Evolutionary conservation across 2,113 vertebrate genomes (phyloP).

Genomic region (Psilopogon haemacephalus): DNA sequence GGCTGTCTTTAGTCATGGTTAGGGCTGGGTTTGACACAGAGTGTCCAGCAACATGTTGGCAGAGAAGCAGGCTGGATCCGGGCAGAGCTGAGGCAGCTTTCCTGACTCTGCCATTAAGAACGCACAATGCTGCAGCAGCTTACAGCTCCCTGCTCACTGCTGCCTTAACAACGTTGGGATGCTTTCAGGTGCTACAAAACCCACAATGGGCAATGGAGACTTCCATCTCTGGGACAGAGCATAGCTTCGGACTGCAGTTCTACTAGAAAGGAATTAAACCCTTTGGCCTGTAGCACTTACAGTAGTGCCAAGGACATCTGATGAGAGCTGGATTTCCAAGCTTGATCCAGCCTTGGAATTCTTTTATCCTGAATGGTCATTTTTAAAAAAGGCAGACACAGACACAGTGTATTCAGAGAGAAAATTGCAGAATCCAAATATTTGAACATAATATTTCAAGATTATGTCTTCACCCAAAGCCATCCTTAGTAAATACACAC

Average conservation of each 20-base stretch:
- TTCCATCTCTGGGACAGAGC: background rate
- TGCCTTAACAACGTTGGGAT: background rate
- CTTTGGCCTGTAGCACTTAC: background rate
- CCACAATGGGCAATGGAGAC: background rate
- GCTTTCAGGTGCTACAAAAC: background rate
- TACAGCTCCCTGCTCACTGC: background rate
- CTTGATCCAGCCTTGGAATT: background rate
- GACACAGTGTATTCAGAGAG: rapidly evolving
- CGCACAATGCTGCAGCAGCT: background rate
- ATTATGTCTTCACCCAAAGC: background rate
- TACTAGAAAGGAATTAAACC: background rate
- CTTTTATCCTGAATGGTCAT: background rate
- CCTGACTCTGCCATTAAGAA: background rate
- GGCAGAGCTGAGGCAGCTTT: background rate
- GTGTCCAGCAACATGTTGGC: background rate
- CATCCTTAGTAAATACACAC: background rate
- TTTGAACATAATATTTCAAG: background rate
- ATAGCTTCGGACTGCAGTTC: background rate
- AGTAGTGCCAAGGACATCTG: background rate
- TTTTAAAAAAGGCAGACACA: background rate
- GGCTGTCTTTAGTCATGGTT: background rate
- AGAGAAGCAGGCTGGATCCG: background rate
- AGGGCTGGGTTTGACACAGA: rapidly evolving
- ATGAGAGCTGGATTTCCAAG: background rate
- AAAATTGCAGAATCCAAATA: background rate